phyloP scores from a whole-genome alignment of 2,113 vertebrate genomes.

The Dolichallabes microphthalmus region DNA sequence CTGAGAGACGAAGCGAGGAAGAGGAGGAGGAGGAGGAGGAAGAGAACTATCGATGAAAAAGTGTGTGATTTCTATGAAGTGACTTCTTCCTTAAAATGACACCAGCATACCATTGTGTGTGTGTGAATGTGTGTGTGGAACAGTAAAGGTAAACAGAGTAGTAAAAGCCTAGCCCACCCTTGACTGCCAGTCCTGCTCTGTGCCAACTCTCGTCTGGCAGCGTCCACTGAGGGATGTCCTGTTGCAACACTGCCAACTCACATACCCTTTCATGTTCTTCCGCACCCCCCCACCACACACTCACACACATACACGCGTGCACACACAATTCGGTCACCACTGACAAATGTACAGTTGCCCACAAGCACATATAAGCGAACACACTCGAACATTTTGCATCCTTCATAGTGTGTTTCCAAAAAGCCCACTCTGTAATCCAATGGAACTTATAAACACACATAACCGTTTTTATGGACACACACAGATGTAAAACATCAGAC shows the following conservation, averaged over 20 bases:
- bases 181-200: constrained; percentile 71
- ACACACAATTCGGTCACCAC: constrained; percentile 16
- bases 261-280: constrained; percentile 63
- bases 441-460: constrained; percentile 75
- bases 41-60: constrained; percentile 9
- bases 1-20: constrained; percentile 14
- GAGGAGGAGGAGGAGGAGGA: neutral
- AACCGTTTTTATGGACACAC: constrained; percentile 76
- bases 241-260: constrained; percentile 74
- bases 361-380: constrained; percentile 11
- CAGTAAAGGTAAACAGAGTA: constrained; percentile 51
- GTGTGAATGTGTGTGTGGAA: constrained; percentile 29
- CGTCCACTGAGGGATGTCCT: constrained; percentile 80
- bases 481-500: constrained; percentile 66
- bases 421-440: constrained; percentile 75
- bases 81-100: neutral
- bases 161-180: constrained; percentile 62
- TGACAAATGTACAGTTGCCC: constrained; percentile 32
- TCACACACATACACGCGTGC: constrained; percentile 33
- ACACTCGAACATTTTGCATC: constrained; percentile 23
- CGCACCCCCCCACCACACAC: constrained; percentile 11
- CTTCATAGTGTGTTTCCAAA: constrained; percentile 47
- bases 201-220: constrained; percentile 79
- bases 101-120: constrained; percentile 3
- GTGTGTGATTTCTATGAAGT: constrained; percentile 5